Evolutionary conservation across 2,888 invertebrate genomes (phyloP), one percentile per base, ranked within the genome.

Genomic region (Ectobius pallidus): DNA sequence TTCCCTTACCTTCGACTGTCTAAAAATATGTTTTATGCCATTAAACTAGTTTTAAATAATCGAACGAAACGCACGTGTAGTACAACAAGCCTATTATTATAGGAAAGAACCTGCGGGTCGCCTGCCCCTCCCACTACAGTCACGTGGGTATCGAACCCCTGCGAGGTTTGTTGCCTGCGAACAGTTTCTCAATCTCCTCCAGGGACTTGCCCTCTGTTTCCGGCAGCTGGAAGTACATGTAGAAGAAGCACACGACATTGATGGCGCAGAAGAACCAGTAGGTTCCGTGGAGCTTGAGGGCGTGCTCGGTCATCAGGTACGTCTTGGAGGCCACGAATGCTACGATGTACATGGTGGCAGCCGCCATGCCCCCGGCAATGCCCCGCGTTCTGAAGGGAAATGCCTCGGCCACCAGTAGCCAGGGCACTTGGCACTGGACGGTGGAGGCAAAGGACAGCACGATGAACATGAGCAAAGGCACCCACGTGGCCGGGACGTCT

Each of bases 181-280:
- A 34, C 34, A 34, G 46, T 46, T 3, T 79, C 78, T 87, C 87
- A 16, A 87, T 86, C 77, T 87, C 85, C 79, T 85, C 84, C 14
- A 87, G 81, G 0, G 83, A 80, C 72, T 83, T 85, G 0, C 86
- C 86, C 82, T 88, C 87, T 0, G 88, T 88, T 80, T 88, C 87
- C 44, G 87, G 87, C 74, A 87, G 78, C 73, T 83, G 84, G 78
- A 86, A 85, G 79, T 86, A 87, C 3, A 87, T 80, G 74, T 84
- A 86, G 11, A 86, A 77, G 1, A 86, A 82, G 32, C 87, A 87
- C 0, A 83, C 63, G 63, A 84, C 82, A n/a, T 84, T 84, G 49
- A 86, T 84, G 0, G 77, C 78, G 3, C 86, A 84, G 77, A 86
- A 87, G 0, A 86, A 80, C 6, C 84, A 85, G 75, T 86, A 86